Conservation (phyloP, 2,888 invertebrate species). For the Ametastegia equiseti region DNA sequence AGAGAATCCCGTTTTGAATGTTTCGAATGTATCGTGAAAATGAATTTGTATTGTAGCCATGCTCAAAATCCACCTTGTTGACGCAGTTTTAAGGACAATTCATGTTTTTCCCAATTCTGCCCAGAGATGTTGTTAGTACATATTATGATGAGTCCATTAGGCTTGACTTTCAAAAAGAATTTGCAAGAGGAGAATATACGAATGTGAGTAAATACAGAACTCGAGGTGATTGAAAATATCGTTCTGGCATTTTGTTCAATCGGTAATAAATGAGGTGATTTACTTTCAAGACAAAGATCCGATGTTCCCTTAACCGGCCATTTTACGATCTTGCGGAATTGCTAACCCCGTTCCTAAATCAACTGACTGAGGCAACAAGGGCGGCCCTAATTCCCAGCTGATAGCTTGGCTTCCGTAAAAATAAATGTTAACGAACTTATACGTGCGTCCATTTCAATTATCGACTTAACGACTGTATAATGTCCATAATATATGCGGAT, state of each 20-base stretch:
- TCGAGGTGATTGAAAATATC: neutral
- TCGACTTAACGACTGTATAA: neutral
- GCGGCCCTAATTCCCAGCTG: slow-evolving; percentile 21
- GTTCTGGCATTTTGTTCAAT: neutral
- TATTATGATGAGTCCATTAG: neutral
- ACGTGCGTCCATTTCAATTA: neutral
- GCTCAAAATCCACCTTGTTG: too few relatives aligned
- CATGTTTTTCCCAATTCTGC: neutral
- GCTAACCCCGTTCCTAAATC: neutral
- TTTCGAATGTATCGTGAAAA: too few relatives aligned
- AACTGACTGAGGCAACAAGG: neutral
- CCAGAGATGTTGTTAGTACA: neutral
- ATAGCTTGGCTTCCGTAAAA: neutral
- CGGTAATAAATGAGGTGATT: neutral
- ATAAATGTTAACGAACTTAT: neutral
- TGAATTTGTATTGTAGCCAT: too few relatives aligned
- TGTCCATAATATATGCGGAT: neutral
- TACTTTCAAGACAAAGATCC: neutral
- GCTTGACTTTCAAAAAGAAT: neutral
- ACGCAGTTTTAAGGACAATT: neutral
- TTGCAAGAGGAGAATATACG: neutral
- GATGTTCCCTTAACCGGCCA: slow-evolving; percentile 11
- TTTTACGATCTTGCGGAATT: slow-evolving; percentile 10
- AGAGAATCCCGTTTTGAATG: too few relatives aligned
- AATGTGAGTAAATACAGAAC: neutral